Percentiles rank a stretch among this genome's conserved stretches.
phyloP scores from a whole-genome alignment of 2,888 invertebrate species.

The Oasisia sp. region DNA sequence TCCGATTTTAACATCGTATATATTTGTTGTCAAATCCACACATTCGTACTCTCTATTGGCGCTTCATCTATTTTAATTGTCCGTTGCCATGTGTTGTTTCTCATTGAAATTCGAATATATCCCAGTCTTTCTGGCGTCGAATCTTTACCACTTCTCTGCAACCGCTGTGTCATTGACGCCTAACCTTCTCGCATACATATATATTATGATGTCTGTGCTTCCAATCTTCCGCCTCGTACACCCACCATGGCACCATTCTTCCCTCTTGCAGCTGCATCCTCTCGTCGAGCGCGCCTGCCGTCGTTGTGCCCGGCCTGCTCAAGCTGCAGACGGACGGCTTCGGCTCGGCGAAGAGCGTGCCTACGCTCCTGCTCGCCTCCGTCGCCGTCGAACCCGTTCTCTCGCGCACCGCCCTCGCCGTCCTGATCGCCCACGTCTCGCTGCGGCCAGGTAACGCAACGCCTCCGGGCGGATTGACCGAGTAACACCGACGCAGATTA shows the following conservation, averaged over 20 bases:
- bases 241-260: neutral
- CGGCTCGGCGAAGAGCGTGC: slow-evolving; percentile 93
- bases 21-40: neutral
- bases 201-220: neutral
- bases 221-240: neutral
- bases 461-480: neutral
- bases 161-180: neutral
- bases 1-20: neutral
- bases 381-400: slow-evolving; percentile 94
- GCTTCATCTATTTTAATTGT: neutral
- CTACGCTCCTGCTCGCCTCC: slow-evolving; percentile 92
- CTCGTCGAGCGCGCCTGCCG: slow-evolving; percentile 95
- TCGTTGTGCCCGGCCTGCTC: slow-evolving; percentile 92
- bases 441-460: slow-evolving; percentile 5
- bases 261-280: slow-evolving; percentile 56
- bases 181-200: neutral
- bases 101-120: neutral
- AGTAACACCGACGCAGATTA: neutral
- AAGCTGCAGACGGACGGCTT: slow-evolving; percentile 85
- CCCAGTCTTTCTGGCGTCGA: neutral
- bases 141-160: neutral
- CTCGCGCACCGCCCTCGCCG: slow-evolving; percentile 92
- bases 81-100: neutral
- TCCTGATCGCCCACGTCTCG: slow-evolving; percentile 73
- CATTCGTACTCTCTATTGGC: neutral